phyloP scores from a whole-genome alignment of 2,797 vertebrate species.

The Zenarchopterus dispar region DNA sequence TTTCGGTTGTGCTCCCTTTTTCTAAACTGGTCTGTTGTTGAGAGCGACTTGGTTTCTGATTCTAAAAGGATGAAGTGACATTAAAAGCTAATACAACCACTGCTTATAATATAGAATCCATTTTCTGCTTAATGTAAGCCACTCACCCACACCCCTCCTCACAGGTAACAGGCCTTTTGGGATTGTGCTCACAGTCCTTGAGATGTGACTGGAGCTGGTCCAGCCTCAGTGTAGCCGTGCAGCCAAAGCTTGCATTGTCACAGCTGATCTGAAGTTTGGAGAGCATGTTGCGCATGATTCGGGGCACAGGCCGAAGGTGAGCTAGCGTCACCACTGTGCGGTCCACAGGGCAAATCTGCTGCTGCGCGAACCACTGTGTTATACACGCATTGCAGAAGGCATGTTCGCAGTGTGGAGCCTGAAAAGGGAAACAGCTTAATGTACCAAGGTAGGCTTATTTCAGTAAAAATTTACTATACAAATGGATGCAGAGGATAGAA shows the following conservation, averaged over 20 bases:
- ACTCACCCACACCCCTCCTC: conserved; percentile 97
- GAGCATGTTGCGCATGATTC: conserved; percentile 99
- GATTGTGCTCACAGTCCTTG: conserved; percentile 98
- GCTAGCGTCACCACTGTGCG: conserved; percentile 97
- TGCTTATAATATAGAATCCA: not conserved
- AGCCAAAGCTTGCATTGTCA: conserved; percentile 96
- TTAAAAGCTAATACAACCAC: not conserved
- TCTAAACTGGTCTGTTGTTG: not conserved
- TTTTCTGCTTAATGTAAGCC: not conserved
- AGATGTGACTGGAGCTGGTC: conserved; percentile 98
- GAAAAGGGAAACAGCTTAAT: conserved; percentile 14
- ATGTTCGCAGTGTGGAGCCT: conserved; percentile 98
- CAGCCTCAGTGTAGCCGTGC: conserved; percentile 91
- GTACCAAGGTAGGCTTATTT: not conserved
- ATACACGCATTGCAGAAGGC: conserved; percentile 99
- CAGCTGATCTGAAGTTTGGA: conserved; percentile 98
- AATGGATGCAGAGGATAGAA: not conserved
- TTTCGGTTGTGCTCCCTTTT: not conserved
- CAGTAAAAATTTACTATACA: not conserved
- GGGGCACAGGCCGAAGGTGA: conserved; percentile 95
- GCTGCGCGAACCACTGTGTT: conserved; percentile 99
- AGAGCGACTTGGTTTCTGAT: not conserved
- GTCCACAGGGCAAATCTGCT: conserved; percentile 98
- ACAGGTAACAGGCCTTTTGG: conserved; percentile 95
- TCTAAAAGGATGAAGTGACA: not conserved